phyloP scores from a whole-genome alignment of 2,113 vertebrate species.

The Tetraodon nigroviridis region DNA sequence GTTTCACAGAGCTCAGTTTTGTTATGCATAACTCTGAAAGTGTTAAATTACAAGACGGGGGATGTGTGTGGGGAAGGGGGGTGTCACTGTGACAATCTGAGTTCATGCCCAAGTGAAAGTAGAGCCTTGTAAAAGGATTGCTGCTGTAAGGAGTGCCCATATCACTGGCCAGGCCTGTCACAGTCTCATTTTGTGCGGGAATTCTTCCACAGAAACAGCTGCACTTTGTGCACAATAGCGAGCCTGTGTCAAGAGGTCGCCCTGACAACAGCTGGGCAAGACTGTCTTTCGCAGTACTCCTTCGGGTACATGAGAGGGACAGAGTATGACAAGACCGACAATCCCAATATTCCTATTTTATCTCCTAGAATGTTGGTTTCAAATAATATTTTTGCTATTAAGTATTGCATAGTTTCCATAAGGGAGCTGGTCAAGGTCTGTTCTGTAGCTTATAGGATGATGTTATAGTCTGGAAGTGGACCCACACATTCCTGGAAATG shows the following conservation, averaged over 20 bases:
- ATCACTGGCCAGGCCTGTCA: conserved; percentile 44
- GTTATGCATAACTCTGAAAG: conserved; percentile 17
- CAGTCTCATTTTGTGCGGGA: conserved; percentile 52
- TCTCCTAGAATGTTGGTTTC: background rate
- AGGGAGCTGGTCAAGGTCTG: too few relatives aligned
- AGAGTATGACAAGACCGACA: background rate
- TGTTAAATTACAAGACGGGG: conserved; percentile 31
- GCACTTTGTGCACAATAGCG: conserved; percentile 63
- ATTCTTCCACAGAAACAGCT: conserved; percentile 65
- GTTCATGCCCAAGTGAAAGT: conserved; percentile 39
- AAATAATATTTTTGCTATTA: background rate
- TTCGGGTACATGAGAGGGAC: too few relatives aligned
- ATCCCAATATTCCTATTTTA: too few relatives aligned
- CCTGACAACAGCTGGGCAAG: conserved; percentile 62
- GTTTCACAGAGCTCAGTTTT: conserved; percentile 11
- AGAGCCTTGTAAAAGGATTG: conserved; percentile 47
- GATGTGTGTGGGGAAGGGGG: too few relatives aligned
- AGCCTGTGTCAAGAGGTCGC: conserved; percentile 57
- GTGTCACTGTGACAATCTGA: conserved; percentile 16
- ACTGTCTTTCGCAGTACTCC: conserved; percentile 29
- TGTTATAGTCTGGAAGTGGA: conserved; percentile 40
- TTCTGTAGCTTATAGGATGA: conserved; percentile 16
- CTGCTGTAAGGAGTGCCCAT: conserved; percentile 34
- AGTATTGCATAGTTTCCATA: too few relatives aligned
- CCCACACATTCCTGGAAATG: conserved; percentile 37